A percentile compares a stretch with the other conserved stretches of the same genome.
phyloP scores from a whole-genome alignment of 2,113 vertebrate species.

The Bucco capensis region DNA sequence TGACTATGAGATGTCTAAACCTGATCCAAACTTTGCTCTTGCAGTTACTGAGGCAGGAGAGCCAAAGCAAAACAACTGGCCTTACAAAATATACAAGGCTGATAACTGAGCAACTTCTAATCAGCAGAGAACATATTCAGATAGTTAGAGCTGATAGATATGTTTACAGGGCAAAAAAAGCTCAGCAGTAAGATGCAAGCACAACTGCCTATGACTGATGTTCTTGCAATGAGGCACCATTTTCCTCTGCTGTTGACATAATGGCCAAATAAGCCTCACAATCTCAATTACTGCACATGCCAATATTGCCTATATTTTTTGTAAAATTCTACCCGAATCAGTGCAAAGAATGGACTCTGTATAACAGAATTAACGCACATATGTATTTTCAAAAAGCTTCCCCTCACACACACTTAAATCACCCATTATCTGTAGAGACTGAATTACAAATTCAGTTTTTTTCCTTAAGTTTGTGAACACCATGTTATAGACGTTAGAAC shows the following conservation, averaged over 20 bases:
- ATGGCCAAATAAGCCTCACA: not conserved
- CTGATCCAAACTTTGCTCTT: not conserved
- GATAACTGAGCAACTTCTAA: not conserved
- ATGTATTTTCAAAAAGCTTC: not conserved
- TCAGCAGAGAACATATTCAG: not conserved
- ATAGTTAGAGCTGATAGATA: not conserved
- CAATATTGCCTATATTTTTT: not conserved
- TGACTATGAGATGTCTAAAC: not conserved
- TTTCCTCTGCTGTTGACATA: not conserved
- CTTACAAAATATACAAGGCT: not conserved
- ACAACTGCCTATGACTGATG: not conserved
- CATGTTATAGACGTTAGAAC: not conserved
- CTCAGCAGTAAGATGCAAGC: not conserved
- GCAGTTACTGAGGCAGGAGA: not conserved
- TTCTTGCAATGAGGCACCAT: not conserved
- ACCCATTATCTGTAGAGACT: not conserved
- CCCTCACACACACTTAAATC: rapidly evolving
- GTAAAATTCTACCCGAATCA: not conserved
- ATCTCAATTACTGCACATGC: not conserved
- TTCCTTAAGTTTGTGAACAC: not conserved
- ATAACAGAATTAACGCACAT: not conserved
- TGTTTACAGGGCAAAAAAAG: not conserved
- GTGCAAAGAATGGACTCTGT: not conserved
- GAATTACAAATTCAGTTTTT: not conserved
- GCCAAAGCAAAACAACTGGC: not conserved